Conservation (phyloP, 2,888 invertebrate species). For the Ophioninae sp. region DNA sequence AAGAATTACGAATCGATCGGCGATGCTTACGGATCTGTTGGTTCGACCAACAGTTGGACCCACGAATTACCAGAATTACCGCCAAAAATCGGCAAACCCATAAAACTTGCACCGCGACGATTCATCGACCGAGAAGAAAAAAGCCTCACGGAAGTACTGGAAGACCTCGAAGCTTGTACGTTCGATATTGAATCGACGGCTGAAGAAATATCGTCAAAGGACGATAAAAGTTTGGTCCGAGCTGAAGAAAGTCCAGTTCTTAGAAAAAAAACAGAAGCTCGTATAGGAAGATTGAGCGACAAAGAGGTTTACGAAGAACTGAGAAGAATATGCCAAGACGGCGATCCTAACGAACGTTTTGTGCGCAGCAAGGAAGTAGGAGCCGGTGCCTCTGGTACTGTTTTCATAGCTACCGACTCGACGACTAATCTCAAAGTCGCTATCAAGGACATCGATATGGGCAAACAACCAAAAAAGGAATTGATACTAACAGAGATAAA, state of each 20-base stretch:
- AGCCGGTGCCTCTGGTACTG: constrained; percentile 95
- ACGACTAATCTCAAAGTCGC: constrained; percentile 90
- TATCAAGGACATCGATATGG: constrained; percentile 97
- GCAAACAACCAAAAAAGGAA: constrained; percentile 97
- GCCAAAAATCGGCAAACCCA: constrained; percentile 74
- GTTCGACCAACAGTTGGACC: constrained; percentile 72
- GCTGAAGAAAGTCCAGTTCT: constrained; percentile 82
- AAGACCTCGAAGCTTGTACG: constrained; percentile 71
- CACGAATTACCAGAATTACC: constrained; percentile 75
- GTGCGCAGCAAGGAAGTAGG: constrained; percentile 92
- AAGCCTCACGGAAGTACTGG: constrained; percentile 75
- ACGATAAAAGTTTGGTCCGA: background rate
- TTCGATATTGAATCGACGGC: constrained; percentile 67
- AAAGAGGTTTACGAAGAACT: constrained; percentile 90
- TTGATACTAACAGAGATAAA: constrained; percentile 97
- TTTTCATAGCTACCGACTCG: constrained; percentile 93
- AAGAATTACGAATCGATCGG: constrained; percentile 82
- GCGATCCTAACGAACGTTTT: constrained; percentile 91
- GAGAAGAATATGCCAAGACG: constrained; percentile 89
- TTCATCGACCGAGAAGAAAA: constrained; percentile 71
- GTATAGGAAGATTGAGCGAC: constrained; percentile 84
- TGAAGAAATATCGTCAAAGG: constrained; percentile 18
- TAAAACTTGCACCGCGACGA: constrained; percentile 75
- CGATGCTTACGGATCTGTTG: constrained; percentile 72
- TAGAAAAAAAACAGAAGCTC: constrained; percentile 83